Conservation (phyloP, 2,888 invertebrate species). For the Abscondita cerata region DNA sequence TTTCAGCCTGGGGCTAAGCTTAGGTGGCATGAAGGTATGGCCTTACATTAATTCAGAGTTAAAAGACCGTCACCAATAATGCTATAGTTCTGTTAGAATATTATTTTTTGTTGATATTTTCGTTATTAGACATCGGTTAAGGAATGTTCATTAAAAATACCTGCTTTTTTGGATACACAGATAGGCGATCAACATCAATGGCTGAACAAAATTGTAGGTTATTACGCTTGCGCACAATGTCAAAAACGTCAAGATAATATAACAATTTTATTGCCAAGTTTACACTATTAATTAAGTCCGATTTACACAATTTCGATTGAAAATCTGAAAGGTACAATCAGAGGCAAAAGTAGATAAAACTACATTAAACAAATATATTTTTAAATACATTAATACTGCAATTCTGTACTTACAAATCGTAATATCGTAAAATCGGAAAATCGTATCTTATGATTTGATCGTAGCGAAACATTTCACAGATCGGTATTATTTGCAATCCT, state of each 20-base stretch:
- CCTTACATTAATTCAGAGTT: not conserved
- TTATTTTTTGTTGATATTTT: slow-evolving; percentile 12
- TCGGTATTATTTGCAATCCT: no score
- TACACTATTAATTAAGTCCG: no score
- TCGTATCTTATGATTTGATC: no score
- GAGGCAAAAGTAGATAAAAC: no score
- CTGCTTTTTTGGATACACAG: slow-evolving; percentile 55
- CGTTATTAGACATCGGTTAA: slow-evolving; percentile 12
- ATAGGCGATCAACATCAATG: slow-evolving; percentile 61
- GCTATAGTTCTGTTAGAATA: not conserved
- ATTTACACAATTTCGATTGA: no score
- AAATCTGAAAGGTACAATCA: no score
- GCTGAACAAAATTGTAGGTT: slow-evolving; percentile 59
- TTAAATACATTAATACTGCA: no score
- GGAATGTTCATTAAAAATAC: slow-evolving; percentile 42
- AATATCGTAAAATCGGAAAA: no score
- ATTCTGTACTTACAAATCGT: no score
- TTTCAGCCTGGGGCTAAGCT: slow-evolving; percentile 39
- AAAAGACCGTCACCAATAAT: not conserved
- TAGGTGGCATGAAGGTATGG: slow-evolving; percentile 41
- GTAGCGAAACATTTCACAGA: no score
- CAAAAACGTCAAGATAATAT: slow-evolving; percentile 18
- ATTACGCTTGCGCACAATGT: slow-evolving; percentile 52
- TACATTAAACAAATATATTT: no score
- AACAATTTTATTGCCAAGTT: not conserved